Percentiles rank a stretch among this genome's conserved stretches.
Evolutionary conservation across 2,113 vertebrate genomes (phyloP).

Genomic region (Tringa solitaria): DNA sequence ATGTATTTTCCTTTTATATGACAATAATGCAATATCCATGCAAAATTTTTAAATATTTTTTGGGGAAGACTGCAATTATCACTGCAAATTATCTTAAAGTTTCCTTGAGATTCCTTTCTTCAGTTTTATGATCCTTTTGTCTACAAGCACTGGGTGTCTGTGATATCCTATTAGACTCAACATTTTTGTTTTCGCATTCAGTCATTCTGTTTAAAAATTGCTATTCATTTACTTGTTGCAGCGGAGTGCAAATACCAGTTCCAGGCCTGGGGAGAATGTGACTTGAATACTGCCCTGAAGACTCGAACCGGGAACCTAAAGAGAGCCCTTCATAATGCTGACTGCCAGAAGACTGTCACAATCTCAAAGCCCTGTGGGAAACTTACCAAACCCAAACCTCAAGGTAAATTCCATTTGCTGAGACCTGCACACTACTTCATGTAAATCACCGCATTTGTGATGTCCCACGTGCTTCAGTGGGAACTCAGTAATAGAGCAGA

Average conservation of each 20-base stretch:
- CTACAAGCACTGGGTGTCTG: not conserved
- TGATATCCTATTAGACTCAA: not conserved
- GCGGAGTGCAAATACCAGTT: constrained; percentile 98
- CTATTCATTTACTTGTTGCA: constrained; percentile 36
- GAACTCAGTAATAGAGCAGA: not conserved
- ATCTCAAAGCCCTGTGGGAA: constrained; percentile 95
- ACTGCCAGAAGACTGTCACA: constrained; percentile 88
- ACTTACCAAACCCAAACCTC: constrained; percentile 89
- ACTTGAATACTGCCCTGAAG: constrained; percentile 88
- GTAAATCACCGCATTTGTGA: not conserved
- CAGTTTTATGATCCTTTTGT: not conserved
- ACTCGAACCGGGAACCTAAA: constrained; percentile 90
- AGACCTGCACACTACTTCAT: not conserved
- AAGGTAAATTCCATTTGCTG: constrained; percentile 77
- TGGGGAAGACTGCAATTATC: not conserved
- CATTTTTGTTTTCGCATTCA: not conserved
- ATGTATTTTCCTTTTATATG: not conserved
- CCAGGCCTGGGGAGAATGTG: constrained; percentile 95
- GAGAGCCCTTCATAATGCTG: constrained; percentile 91
- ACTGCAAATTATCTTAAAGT: not conserved
- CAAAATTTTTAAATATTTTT: not conserved
- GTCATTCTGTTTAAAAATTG: not conserved
- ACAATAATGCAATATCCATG: not conserved
- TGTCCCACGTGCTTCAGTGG: not conserved
- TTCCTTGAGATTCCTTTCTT: not conserved